Conservation (phyloP, 2,113 vertebrate species). For the Protobothrops flavoviridis region DNA sequence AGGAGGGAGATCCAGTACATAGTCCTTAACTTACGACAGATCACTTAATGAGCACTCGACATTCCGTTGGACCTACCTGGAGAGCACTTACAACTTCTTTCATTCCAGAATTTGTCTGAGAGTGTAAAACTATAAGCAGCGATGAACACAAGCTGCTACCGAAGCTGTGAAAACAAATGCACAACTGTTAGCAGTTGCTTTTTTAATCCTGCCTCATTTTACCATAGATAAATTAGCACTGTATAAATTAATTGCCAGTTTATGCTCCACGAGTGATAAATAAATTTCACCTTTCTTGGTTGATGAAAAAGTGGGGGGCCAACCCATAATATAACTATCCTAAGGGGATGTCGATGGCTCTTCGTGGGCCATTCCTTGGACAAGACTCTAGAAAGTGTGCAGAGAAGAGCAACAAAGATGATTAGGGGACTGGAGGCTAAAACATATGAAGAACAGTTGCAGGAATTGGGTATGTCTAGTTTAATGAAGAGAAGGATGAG, state of each 20-base stretch:
- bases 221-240: not conserved
- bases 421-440: not conserved
- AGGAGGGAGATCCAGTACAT: not conserved
- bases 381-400: not conserved
- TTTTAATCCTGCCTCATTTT: not conserved
- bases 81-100: not conserved
- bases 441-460: not conserved
- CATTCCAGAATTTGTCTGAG: not conserved
- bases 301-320: not conserved
- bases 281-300: not conserved
- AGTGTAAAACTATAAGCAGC: not conserved
- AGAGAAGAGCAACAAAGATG: not conserved
- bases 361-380: not conserved
- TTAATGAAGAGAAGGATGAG: not conserved
- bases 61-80: not conserved
- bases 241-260: not conserved
- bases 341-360: not conserved
- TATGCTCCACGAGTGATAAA: not conserved
- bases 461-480: not conserved
- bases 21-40: not conserved
- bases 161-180: not conserved
- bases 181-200: not conserved
- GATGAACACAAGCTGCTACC: not conserved
- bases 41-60: not conserved
- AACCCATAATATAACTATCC: not conserved